These are phyloP conservation scores for Huso huso DNA, from an alignment of 2,797 vertebrate genomes.

Conservation along the genomic window DNA sequence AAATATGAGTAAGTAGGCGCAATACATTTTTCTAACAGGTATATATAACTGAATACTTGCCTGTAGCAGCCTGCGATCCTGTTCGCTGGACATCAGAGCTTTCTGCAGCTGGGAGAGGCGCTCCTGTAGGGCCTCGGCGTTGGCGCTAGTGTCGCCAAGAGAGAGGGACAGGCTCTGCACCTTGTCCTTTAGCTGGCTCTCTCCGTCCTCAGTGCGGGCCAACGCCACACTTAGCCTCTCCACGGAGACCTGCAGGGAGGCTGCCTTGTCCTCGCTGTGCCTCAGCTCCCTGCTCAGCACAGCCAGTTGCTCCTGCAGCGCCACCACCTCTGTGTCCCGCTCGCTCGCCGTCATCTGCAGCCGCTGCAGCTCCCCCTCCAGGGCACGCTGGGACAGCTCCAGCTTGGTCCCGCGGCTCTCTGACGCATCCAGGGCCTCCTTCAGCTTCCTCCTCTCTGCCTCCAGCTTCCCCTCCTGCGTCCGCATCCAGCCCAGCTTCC, in stretches of 20 bases:
- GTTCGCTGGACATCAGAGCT: constrained; percentile 54
- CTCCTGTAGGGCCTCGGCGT: constrained; percentile 49
- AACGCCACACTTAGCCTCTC: constrained; percentile 46
- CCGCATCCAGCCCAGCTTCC: constrained; percentile 46
- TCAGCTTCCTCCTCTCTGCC: constrained; percentile 50
- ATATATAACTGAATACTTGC: constrained; percentile 32
- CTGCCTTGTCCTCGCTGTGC: constrained; percentile 52
- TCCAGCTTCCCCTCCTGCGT: constrained; percentile 41
- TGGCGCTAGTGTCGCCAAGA: constrained; percentile 43
- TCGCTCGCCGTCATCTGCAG: constrained; percentile 47
- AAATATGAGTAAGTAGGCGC: no score
- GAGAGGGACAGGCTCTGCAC: constrained; percentile 47
- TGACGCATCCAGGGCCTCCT: constrained; percentile 52
- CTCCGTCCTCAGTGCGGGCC: constrained; percentile 55
- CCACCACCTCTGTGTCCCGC: constrained; percentile 48
- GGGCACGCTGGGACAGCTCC: constrained; percentile 49
- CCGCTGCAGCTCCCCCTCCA: constrained; percentile 64
- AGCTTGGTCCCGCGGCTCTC: constrained; percentile 47
- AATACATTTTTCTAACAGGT: no score
- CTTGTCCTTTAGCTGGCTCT: constrained; percentile 57
- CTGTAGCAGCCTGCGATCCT: constrained; percentile 63
- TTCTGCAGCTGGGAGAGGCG: constrained; percentile 55
- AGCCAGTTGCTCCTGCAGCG: constrained; percentile 48
- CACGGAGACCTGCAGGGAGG: constrained; percentile 37
- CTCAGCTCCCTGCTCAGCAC: constrained; percentile 50